Base-by-base conservation (phyloP, 2,113 vertebrate genomes). In the Empidonax traillii region DNA sequence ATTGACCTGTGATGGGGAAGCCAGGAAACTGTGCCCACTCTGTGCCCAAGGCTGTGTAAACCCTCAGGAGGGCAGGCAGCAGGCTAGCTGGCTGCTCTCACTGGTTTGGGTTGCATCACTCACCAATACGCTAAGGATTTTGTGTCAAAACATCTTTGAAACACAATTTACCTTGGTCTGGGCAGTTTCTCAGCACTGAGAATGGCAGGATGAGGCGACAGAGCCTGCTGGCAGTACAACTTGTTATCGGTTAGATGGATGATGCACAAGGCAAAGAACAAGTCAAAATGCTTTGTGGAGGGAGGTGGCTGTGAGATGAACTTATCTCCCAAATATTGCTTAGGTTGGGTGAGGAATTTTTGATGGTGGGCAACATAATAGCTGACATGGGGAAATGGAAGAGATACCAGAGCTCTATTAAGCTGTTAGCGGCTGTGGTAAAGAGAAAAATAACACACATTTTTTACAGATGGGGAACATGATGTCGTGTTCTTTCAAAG, bases 171-270 rank as follows among this genome's bases (percentile, higher is more conserved):
- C 41, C 31, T 44, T 39, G 67, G 37, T 24, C 35, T 51, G 63
- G 59, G 63, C 78, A 75, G 67, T 16, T 59, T 20, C 35, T 11
- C 77, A 13, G 72, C 0, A 1, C 82, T 58, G 65, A 27, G 61
- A 37, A 28, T 3, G 22, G 39, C 10, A 46, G 21, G 68, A 35
- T 16, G 23, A 67, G 87, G 49, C 41, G 21, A 7, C 18, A 0
- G 22, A 55, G 33, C 39, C 27, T 6, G 22, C 17, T 4, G 2
- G 71, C 82, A 78, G 31, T 14, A 7, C 1, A 0, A 21, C 31
- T 3, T 4, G 0, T 23, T 25, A 2, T 28, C 4, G 1, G 16
- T 47, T 11, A 22, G 27, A 5, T 8, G 73, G 30, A 19, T 4
- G 5, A 28, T 15, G 41, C 85, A 66, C 46, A 39, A 31, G 33